Evolutionary conservation across 2,888 invertebrate species (phyloP), one percentile per base, ranked within the genome.

Genomic region (Anodontia alba): DNA sequence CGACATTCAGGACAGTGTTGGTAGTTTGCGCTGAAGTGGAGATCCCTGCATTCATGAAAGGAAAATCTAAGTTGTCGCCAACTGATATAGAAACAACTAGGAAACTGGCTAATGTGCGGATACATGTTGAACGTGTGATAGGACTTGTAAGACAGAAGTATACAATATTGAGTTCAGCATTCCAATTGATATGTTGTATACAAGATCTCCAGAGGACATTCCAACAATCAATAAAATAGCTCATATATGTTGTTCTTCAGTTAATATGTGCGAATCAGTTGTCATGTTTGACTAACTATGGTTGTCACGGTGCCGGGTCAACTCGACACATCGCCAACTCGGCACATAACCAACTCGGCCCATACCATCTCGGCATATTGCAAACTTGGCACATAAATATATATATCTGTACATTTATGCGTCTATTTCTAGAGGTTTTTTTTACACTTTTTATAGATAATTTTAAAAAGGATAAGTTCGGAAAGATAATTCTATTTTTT

Each of bases 211-310:
- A 75, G 12, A 54, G n/a, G 33, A 62, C 54, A 26, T 75, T 17
- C 51, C 81, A 26, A 57, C 57, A 31, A 51, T 82, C 29, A 87
- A 86, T 68, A 83, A 86, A 76, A 78, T 86, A 54, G 82, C 71
- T 12, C 57, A 17, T 31, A 85, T 87, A 10, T 79, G 80, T 54
- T 82, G 80, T 82, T 75, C 78, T 23, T 77, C 73, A 8, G 46
- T 31, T n/a, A 75, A 75, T 38, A 20, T 67, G 51, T 75, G 68
- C 43, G 68, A 43, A 20, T 74, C 67, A n/a, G 67, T 67, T 12
- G 74, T 74, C 17, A 43, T n/a, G 5, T 67, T 74, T 29, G 43
- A 67, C n/a, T 67, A 67, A 67, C 17, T 29, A 66, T 15, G n/a
- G n/a, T n/a, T n/a, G n/a, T n/a, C n/a, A n/a, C n/a, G n/a, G n/a